Evolutionary conservation across 2,797 vertebrate genomes (phyloP).

Genomic region (Ateles fusciceps): DNA sequence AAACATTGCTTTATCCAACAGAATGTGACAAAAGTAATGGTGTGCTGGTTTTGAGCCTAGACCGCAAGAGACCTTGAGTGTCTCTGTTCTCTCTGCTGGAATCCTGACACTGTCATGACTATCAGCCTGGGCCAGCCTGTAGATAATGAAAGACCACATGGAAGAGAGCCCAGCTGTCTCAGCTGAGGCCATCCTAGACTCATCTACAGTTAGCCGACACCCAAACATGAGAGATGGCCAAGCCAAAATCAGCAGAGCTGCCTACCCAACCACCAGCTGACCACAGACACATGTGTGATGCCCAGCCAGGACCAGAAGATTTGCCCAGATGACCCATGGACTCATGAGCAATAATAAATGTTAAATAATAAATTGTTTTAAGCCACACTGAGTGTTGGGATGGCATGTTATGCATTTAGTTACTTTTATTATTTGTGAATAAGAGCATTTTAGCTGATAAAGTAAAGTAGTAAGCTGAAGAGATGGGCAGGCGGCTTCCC

Average conservation of each 20-base stretch:
- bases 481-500: not conserved
- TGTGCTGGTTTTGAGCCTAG: not conserved
- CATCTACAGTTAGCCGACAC: not conserved
- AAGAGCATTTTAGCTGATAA: not conserved
- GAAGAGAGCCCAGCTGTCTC: not conserved
- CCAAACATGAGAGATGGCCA: not conserved
- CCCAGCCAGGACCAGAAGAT: not conserved
- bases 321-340: not conserved
- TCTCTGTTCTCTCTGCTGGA: not conserved
- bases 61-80: conserved; percentile 28
- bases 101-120: not conserved
- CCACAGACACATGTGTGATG: not conserved
- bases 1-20: not conserved
- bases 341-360: not conserved
- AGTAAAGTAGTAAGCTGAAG: not conserved
- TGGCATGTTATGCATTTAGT: not conserved
- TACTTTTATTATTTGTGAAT: not conserved
- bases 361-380: not conserved
- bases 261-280: not conserved
- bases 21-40: not conserved
- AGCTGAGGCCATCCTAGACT: not conserved
- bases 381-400: not conserved
- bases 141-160: not conserved
- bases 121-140: not conserved
- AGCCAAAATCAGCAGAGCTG: not conserved